Evolutionary conservation across 2,888 invertebrate genomes (phyloP).

Genomic region (Apamea epomidion): DNA sequence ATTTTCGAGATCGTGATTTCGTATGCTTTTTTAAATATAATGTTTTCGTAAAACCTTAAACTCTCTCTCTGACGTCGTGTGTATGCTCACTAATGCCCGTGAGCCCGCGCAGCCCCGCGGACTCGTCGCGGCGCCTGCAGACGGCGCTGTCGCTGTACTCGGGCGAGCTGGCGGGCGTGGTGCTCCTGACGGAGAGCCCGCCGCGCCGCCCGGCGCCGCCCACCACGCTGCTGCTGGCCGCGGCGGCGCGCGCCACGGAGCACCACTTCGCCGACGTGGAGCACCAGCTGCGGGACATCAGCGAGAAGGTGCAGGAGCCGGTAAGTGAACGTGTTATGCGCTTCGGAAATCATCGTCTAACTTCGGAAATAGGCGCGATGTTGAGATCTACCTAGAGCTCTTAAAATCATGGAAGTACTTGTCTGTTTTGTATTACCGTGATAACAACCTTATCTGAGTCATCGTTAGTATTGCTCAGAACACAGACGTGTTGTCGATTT

Average conservation of each 20-base stretch:
- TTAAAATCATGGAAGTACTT: no score
- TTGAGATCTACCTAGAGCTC: no score
- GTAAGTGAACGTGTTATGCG: conserved; percentile 58
- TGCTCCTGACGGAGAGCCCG: conserved; percentile 93
- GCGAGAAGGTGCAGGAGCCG: conserved; percentile 90
- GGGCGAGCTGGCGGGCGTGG: conserved; percentile 96
- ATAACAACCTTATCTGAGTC: no score
- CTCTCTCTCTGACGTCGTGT: no score
- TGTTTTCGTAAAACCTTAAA: no score
- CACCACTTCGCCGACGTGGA: conserved; percentile 96
- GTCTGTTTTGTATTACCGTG: no score
- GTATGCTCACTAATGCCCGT: no score
- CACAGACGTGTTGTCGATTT: no score
- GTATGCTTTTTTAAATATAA: neutral
- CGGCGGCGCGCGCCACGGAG: conserved; percentile 92
- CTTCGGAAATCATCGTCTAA: neutral
- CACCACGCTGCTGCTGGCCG: conserved; percentile 89
- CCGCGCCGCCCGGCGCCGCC: conserved; percentile 69
- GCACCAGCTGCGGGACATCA: conserved; percentile 93
- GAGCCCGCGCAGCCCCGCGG: conserved; percentile 60
- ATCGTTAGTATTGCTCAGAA: no score
- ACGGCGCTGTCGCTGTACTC: conserved; percentile 98
- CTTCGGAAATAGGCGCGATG: no score
- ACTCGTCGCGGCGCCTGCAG: conserved; percentile 95
- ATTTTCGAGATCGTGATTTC: neutral